A percentile compares a stretch with the other conserved stretches of the same genome.
phyloP scores from a whole-genome alignment of 53 echinoderm and acorn worm species.

The Henricia sp. region DNA sequence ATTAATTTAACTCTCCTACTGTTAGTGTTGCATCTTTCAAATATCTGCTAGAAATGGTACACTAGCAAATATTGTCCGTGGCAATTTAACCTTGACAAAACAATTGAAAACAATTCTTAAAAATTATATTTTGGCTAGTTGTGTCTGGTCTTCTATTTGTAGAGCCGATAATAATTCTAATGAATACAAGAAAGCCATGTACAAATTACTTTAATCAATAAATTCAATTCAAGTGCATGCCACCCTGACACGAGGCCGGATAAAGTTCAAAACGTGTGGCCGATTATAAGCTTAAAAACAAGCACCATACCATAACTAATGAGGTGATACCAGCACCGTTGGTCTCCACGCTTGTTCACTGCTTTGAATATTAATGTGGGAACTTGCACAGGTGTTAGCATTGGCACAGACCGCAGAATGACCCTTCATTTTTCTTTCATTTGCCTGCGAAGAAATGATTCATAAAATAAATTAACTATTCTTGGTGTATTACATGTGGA shows the following conservation, averaged over 20 bases:
- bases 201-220: constrained; percentile 14
- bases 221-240: constrained; percentile 3
- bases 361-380: constrained; percentile 29
- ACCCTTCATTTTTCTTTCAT: background rate
- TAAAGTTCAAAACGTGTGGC: constrained; percentile 41
- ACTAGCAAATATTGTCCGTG: no score
- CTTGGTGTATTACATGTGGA: no score
- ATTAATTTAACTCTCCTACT: no score
- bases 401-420: constrained; percentile 17
- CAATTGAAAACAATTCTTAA: no score
- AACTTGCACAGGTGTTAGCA: constrained; percentile 16
- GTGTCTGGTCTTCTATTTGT: no score
- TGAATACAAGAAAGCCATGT: background rate
- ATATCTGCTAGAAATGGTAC: no score
- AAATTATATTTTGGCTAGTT: no score
- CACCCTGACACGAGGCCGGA: constrained; percentile 22
- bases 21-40: no score
- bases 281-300: background rate
- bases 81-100: no score
- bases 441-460: background rate
- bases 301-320: constrained; percentile 16
- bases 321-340: background rate
- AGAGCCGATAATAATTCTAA: background rate
- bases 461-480: background rate
- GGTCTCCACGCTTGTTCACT: background rate